A percentile compares a stretch with the other conserved stretches of the same genome.
Conservation (phyloP, 2,797 vertebrate species). For the Rhinophrynus dorsalis region DNA sequence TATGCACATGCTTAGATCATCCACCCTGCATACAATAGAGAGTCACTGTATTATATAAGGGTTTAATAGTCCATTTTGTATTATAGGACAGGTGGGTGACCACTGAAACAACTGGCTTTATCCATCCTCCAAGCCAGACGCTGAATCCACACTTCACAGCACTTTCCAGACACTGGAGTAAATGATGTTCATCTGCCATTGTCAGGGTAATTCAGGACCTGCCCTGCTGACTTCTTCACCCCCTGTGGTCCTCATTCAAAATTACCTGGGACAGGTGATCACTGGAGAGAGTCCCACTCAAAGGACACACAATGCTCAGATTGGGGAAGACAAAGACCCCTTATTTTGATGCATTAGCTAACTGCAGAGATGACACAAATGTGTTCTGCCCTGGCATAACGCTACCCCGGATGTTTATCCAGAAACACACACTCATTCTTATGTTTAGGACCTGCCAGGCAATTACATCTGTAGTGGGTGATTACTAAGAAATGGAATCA, state of each 20-base stretch:
- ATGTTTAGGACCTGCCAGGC: too few relatives aligned
- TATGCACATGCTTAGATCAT: too few relatives aligned
- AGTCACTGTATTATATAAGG: too few relatives aligned
- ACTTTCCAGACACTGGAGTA: constrained; percentile 40
- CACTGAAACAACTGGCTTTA: too few relatives aligned
- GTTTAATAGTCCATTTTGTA: too few relatives aligned
- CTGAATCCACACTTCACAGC: not conserved
- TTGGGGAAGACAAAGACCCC: not conserved
- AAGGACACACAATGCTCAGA: not conserved
- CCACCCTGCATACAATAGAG: too few relatives aligned
- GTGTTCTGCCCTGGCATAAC: not conserved
- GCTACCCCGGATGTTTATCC: not conserved
- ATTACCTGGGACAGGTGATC: not conserved
- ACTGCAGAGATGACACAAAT: constrained; percentile 12
- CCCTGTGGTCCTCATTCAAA: constrained; percentile 60
- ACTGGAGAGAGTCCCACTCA: not conserved
- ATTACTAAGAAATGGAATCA: too few relatives aligned
- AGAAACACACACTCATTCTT: not conserved
- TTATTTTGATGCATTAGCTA: not conserved
- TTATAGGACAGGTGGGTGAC: too few relatives aligned
- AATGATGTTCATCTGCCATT: constrained; percentile 42
- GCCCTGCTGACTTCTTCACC: constrained; percentile 55
- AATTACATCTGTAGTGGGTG: too few relatives aligned
- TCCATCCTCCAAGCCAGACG: not conserved
- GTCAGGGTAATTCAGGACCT: constrained; percentile 57